Base-by-base conservation (phyloP, 2,113 vertebrate species). In the Lates calcarifer region DNA sequence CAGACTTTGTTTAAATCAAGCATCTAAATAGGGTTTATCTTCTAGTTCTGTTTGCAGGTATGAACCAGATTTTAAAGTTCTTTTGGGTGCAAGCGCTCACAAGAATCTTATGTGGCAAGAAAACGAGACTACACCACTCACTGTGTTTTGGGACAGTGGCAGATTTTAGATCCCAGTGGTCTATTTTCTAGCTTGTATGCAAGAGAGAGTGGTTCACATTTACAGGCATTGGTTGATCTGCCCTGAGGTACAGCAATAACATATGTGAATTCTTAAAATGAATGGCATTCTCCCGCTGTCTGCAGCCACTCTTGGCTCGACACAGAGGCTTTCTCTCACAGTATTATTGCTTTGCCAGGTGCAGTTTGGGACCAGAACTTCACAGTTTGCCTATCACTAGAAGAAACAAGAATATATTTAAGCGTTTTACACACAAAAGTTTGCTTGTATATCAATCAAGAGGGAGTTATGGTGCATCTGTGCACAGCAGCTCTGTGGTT, bases 261-360 rank as follows among this genome's bases (percentile, higher is more conserved):
- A 79, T 9, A 66, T 87, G 82, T 63, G 62, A 74, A 87, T 90
- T 90, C 78, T 85, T 79, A 83, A 88, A 80, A 87, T 82, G 74
- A 74, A 43, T 73, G 49, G 37, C 82, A 81, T 88, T 88, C 79
- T 76, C 65, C 47, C 2, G 6, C 74, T 3, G 49, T 79, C 62
- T 71, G 24, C 29, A 33, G 39, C 26, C 61, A 43, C 71, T 47
- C 29, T 17, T 39, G 33, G 20, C 79, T 43, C 7, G 2, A 33
- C 67, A 73, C 76, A 35, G 77, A 76, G 8, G 7, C 1, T 72
- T 67, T 20, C n/a, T 13, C n/a, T 53, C 58, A 71, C 13, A 8
- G 67, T 2, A 9, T 74, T 66, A 29, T 58, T 57, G 24, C 22
- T 1, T 31, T 47, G 39, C 58, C 65, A 28, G 26, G 28, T 63